A percentile compares a stretch with the other conserved stretches of the same genome.
Evolutionary conservation across 2,797 vertebrate species (phyloP).

Genomic region (Oreonectes daqikongensis): DNA sequence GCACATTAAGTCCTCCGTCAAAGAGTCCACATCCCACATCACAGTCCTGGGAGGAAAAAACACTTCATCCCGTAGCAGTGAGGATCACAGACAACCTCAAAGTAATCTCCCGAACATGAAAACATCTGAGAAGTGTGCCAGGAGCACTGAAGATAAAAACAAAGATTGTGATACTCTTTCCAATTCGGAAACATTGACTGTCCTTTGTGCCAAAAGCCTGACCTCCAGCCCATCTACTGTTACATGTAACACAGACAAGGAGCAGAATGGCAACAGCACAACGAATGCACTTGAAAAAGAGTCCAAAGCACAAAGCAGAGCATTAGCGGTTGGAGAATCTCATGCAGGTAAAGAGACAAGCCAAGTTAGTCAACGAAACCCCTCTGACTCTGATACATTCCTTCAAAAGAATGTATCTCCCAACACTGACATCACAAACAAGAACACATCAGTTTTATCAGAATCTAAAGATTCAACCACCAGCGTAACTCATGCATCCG

Average conservation of each 20-base stretch:
- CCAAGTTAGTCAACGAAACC: slow-evolving; percentile 44
- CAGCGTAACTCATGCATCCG: slow-evolving; percentile 39
- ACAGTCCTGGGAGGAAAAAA: slow-evolving; percentile 56
- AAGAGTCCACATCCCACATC: slow-evolving; percentile 18
- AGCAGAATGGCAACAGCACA: slow-evolving; percentile 60
- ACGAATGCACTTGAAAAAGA: slow-evolving; percentile 57
- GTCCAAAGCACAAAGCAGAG: slow-evolving; percentile 46
- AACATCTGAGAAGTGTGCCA: slow-evolving; percentile 51
- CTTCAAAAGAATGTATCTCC: slow-evolving; percentile 48
- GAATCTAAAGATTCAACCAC: slow-evolving; percentile 58
- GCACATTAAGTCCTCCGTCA: slow-evolving; percentile 60
- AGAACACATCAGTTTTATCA: slow-evolving; percentile 49
- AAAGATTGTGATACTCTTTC: slow-evolving; percentile 71
- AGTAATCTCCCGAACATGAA: slow-evolving; percentile 58
- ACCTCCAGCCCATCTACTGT: slow-evolving; percentile 54
- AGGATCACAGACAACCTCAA: slow-evolving; percentile 62
- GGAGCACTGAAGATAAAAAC: slow-evolving; percentile 51
- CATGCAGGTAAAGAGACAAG: slow-evolving; percentile 53
- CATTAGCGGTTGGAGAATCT: slow-evolving; percentile 49
- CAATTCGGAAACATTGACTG: slow-evolving; percentile 65
- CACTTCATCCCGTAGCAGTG: slow-evolving; percentile 58
- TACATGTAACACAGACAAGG: slow-evolving; percentile 56
- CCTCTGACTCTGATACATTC: slow-evolving; percentile 33
- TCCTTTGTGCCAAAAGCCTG: slow-evolving; percentile 55
- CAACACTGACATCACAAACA: slow-evolving; percentile 43